phyloP scores from a whole-genome alignment of 2,113 vertebrate genomes.

The Alouatta palliata region DNA sequence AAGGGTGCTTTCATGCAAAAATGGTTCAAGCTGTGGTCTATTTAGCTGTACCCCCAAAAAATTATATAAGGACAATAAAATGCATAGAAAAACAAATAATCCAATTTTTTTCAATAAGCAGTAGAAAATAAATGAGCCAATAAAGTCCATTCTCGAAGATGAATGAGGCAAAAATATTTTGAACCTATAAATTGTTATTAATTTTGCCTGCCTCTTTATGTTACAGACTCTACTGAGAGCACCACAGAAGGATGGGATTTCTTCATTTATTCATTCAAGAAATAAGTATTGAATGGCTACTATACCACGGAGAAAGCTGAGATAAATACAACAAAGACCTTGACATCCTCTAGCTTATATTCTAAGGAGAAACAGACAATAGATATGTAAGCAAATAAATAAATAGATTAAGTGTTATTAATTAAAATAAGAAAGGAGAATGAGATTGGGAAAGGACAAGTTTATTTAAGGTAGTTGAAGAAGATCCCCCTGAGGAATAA shows the following conservation, averaged over 20 bases:
- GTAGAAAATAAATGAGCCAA: not conserved
- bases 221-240: not conserved
- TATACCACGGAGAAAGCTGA: not conserved
- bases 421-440: slow-evolving; percentile 2
- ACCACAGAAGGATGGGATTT: not conserved
- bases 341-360: not conserved
- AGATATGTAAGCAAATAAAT: not conserved
- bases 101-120: not conserved
- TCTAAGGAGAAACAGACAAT: not conserved
- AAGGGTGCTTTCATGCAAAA: not conserved
- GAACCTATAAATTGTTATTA: not conserved
- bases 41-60: not conserved
- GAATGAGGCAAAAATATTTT: not conserved
- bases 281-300: not conserved
- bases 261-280: not conserved
- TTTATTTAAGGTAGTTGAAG: not conserved
- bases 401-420: not conserved
- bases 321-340: not conserved
- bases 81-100: not conserved
- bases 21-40: not conserved
- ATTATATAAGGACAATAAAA: not conserved
- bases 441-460: not conserved
- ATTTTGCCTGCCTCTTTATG: not conserved
- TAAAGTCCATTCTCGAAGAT: not conserved
- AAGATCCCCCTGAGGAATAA: not conserved